Evolutionary conservation across 2,888 invertebrate genomes (phyloP).

Genomic region (Orgyia antiqua): DNA sequence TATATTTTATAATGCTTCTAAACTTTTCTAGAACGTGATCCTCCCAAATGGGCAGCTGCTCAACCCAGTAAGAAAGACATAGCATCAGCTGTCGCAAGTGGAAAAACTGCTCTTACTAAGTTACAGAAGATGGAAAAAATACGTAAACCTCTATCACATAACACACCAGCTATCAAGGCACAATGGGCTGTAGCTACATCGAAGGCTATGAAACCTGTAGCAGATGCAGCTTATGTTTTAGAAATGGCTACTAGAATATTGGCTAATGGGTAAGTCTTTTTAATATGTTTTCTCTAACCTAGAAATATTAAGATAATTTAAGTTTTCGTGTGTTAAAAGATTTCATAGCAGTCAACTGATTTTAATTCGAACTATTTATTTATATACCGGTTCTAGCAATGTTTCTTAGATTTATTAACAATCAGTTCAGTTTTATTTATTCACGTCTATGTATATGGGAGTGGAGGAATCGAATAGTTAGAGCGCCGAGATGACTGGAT

Average conservation of each 20-base stretch:
- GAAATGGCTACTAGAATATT: slow-evolving; percentile 82
- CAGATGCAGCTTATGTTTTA: slow-evolving; percentile 82
- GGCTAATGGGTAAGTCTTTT: slow-evolving; percentile 60
- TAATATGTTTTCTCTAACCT: no score
- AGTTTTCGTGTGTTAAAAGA: no score
- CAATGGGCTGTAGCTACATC: slow-evolving; percentile 83
- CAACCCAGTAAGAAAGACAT: slow-evolving; percentile 52
- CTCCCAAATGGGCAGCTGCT: slow-evolving; percentile 36
- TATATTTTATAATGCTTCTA: no score
- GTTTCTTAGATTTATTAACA: no score
- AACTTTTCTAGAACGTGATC: slow-evolving; percentile 35
- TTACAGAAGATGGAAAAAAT: slow-evolving; percentile 75
- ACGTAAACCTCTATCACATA: slow-evolving; percentile 58
- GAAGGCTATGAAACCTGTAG: slow-evolving; percentile 77
- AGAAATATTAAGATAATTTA: no score
- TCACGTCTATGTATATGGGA: no score
- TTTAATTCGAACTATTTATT: no score
- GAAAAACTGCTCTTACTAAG: slow-evolving; percentile 75
- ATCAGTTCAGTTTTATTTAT: no score
- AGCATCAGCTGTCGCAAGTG: slow-evolving; percentile 71
- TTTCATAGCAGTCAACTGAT: no score
- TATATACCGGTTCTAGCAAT: no score
- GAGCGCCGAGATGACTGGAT: no score
- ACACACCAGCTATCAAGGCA: slow-evolving; percentile 83
- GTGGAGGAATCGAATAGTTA: no score